Conservation (phyloP, 2,888 invertebrate genomes). For the Salpingus planirostris region DNA sequence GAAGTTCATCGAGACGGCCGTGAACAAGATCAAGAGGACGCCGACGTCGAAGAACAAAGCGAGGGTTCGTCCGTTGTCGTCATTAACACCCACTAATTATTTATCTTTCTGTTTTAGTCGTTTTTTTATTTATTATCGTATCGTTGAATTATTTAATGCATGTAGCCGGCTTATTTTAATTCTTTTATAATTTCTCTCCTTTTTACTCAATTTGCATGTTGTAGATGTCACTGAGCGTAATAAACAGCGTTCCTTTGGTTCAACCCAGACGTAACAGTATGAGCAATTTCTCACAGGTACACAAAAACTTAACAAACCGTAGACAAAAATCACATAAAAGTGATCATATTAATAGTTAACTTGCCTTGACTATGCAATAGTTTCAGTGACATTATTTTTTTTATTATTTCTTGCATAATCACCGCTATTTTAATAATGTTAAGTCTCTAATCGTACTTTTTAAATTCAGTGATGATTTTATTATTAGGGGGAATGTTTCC, state of each 20-base stretch:
- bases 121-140: conserved; percentile 7
- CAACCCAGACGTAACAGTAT: conserved; percentile 44
- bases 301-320: no score
- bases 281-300: conserved; percentile 40
- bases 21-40: conserved; percentile 77
- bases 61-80: conserved; percentile 62
- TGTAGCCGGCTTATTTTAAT: conserved; percentile 15
- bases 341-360: no score
- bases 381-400: no score
- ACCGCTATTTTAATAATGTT: no score
- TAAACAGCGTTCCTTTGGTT: conserved; percentile 36
- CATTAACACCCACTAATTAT: no score
- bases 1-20: conserved; percentile 73
- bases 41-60: conserved; percentile 56
- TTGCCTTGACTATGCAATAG: no score
- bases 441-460: no score
- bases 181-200: no score
- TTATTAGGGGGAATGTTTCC: no score
- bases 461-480: no score
- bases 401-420: no score
- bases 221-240: conserved; percentile 43
- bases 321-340: no score
- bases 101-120: conserved; percentile 2
- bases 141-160: conserved; percentile 17
- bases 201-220: conserved; percentile 42